Evolutionary conservation across 1,140 invertebrate genomes (phyloP).

Genomic region (Paralvinella palmiformis): DNA sequence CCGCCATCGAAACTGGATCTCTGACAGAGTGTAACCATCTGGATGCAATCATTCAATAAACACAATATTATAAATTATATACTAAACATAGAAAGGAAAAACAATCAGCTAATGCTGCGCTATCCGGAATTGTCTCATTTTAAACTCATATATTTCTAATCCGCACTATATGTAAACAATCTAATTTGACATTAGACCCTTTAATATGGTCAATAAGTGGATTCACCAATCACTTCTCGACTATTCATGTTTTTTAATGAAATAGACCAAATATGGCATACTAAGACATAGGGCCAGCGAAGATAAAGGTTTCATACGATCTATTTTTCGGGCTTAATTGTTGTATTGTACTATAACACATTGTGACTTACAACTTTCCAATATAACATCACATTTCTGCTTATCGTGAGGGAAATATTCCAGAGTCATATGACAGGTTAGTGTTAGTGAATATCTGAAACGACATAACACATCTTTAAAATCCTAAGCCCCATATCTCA

Average conservation of each 20-base stretch:
- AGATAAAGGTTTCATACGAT: neutral
- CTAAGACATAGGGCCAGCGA: too few relatives aligned
- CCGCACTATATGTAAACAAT: too few relatives aligned
- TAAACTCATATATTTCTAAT: too few relatives aligned
- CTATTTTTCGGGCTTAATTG: neutral
- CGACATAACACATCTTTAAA: neutral
- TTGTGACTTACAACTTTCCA: slow-evolving; percentile 25
- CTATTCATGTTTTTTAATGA: neutral
- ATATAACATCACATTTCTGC: slow-evolving; percentile 23
- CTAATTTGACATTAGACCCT: too few relatives aligned
- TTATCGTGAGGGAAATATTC: slow-evolving; percentile 26
- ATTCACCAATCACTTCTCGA: neutral
- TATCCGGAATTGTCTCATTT: too few relatives aligned
- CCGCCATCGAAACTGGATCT: too few relatives aligned
- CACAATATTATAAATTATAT: too few relatives aligned
- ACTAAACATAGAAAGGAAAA: too few relatives aligned
- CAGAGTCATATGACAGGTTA: slow-evolving; percentile 24
- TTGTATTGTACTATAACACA: neutral
- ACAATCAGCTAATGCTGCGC: too few relatives aligned
- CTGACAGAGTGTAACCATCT: too few relatives aligned
- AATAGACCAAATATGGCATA: neutral
- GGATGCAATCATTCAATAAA: too few relatives aligned
- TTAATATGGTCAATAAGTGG: neutral
- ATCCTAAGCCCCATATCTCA: too few relatives aligned
- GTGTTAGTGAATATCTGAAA: slow-evolving; percentile 7